Base-by-base conservation (phyloP, 1,140 invertebrate species). In the Hylaeus anthracinus region DNA sequence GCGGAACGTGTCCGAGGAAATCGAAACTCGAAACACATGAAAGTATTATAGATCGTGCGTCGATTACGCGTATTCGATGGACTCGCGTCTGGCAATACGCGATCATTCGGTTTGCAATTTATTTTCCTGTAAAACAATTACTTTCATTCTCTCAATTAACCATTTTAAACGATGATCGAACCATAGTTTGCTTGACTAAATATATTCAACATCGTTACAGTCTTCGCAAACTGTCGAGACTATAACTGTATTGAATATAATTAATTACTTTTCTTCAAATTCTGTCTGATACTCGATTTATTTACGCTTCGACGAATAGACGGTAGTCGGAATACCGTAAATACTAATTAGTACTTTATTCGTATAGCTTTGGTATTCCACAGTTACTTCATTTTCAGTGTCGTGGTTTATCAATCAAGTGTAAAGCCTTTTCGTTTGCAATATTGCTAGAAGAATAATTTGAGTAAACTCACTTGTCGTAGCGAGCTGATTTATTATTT, bases 21-120 rank as follows among this genome's bases (percentile, higher is more conserved):
- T 84, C 82, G 58, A 71, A 73, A 82, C 83, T 78, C 75, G 82
- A 88, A 88, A 88, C 87, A 83, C 71, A 86, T 88, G 88, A 88
- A 88, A 88, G 88, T 88, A 88, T 77, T 65, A 66, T 87, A 88
- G 80, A 79, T 82, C 65, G 61, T 85, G 81, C 61, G 71, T 86
- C 81, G 77, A 86, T 73, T 61, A 71, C 75, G 61, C 51, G 53
- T 73, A 70, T 69, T 77, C 65, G 71, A 71, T 48, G 45, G 55
- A 39, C 56, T 71, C 75, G 69, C 67, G 48, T 78, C 63, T 53
- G 61, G 43, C 37, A 5, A 12, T 2, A 48, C 39, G 9, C 43
- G 15, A 26, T 26, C 8, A 5, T 6, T 37, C 51, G 1, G 9
- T 63, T 48, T 67, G 45, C 65, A 45, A 37, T 9, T 37, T 9